A percentile compares a stretch with the other conserved stretches of the same genome.
These are phyloP conservation scores for Lutra lutra DNA, from an alignment of 2,797 vertebrate species.

Conservation along the genomic window DNA sequence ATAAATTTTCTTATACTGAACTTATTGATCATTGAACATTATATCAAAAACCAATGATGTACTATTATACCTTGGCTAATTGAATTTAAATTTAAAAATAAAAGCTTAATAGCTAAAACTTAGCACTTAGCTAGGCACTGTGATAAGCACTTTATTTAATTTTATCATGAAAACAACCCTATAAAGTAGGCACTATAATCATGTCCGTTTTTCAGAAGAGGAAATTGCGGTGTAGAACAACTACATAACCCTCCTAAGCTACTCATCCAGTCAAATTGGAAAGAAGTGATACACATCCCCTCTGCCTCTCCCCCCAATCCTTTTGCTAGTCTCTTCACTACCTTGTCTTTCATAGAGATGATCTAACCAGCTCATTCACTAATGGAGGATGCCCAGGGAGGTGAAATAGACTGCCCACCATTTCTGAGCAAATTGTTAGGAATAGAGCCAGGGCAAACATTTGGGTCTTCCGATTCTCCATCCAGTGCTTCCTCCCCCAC, in stretches of 20 bases:
- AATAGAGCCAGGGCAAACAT: background rate
- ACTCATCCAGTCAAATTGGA: background rate
- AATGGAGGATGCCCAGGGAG: background rate
- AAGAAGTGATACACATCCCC: background rate
- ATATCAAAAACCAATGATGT: background rate
- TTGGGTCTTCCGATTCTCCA: background rate
- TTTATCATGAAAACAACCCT: background rate
- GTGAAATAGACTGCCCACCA: background rate
- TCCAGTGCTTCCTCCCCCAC: background rate
- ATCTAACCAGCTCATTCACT: background rate
- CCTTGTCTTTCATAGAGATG: background rate
- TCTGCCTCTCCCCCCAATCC: background rate
- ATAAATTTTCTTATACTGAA: background rate
- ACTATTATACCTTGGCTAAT: background rate
- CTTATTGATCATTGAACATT: background rate
- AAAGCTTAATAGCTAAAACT: background rate
- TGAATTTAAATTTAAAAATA: background rate
- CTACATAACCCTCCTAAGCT: background rate
- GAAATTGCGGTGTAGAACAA: background rate
- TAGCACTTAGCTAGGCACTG: background rate
- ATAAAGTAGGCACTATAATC: background rate
- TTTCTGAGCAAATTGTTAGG: background rate
- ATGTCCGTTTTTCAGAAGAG: background rate
- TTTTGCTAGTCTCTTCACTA: background rate
- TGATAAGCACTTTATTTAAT: background rate